A percentile compares a stretch with the other conserved stretches of the same genome.
phyloP scores from a whole-genome alignment of 2,797 vertebrate genomes.

The Megalops cyprinoides region DNA sequence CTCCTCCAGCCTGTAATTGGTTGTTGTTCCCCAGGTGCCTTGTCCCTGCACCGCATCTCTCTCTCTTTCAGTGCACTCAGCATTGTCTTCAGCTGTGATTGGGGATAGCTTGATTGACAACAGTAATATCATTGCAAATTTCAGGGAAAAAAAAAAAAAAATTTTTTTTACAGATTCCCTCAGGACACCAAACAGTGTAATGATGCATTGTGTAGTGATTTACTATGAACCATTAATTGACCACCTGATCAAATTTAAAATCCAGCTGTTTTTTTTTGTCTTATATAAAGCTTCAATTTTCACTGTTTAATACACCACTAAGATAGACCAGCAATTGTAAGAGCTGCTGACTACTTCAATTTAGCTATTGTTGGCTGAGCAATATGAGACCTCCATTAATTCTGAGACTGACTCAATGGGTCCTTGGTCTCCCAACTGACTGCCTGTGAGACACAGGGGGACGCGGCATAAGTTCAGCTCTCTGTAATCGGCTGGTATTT shows the following conservation, averaged over 20 bases:
- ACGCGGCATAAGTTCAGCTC: no score
- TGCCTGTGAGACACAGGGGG: no score
- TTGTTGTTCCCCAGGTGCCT: background rate
- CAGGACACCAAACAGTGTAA: background rate
- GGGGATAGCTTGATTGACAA: background rate
- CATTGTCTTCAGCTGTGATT: background rate
- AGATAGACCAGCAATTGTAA: background rate
- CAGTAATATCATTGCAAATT: background rate
- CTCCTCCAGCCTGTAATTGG: background rate
- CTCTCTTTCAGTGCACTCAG: background rate
- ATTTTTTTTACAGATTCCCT: background rate
- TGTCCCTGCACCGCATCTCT: background rate
- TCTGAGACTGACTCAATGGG: no score
- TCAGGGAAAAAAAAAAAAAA: background rate
- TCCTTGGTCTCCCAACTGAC: no score
- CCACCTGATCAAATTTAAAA: background rate
- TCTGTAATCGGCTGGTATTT: no score
- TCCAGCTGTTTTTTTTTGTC: background rate
- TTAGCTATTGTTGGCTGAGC: background rate
- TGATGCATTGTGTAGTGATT: background rate
- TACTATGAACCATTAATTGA: background rate
- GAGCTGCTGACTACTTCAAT: background rate
- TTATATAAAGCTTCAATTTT: background rate
- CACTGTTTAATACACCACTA: no score
- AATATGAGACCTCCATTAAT: background rate